phyloP scores from a whole-genome alignment of 2,797 vertebrate genomes.

The Lacerta bilineata region DNA sequence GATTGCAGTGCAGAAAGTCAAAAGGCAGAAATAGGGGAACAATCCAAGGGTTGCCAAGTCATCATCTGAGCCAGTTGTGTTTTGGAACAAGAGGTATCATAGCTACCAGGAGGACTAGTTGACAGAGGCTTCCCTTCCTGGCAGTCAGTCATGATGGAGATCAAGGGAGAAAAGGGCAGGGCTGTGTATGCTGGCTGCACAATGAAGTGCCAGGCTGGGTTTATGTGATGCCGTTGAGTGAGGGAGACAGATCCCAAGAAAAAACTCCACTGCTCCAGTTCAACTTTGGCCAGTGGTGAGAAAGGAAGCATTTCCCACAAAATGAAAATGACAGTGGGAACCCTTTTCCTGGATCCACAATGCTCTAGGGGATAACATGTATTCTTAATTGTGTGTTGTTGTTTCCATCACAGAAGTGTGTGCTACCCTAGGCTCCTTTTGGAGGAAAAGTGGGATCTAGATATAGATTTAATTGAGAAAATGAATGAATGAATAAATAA shows the following conservation, averaged over 20 bases:
- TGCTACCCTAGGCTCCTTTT: too few relatives aligned
- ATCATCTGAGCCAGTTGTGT: neutral
- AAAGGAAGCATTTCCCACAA: too few relatives aligned
- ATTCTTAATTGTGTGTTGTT: too few relatives aligned
- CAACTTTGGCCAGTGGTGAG: too few relatives aligned
- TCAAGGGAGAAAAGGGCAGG: neutral
- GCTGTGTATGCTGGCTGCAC: neutral
- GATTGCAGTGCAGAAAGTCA: neutral
- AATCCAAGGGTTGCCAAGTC: neutral
- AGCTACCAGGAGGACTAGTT: neutral
- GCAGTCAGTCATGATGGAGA: neutral
- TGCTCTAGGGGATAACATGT: too few relatives aligned
- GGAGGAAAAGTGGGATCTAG: too few relatives aligned
- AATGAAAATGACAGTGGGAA: neutral
- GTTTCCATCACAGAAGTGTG: too few relatives aligned
- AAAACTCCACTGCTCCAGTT: neutral
- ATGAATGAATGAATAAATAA: too few relatives aligned
- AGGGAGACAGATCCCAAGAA: neutral
- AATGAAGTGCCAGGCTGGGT: neutral
- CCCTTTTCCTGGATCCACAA: neutral
- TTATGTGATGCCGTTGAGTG: neutral
- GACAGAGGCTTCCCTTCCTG: rapidly evolving
- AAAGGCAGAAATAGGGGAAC: neutral
- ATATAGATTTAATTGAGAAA: too few relatives aligned
- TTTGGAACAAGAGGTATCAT: constrained; percentile 17